These are phyloP conservation scores for Eulemur mongoz DNA, from an alignment of 2,797 vertebrate genomes.

Conservation along the genomic window DNA sequence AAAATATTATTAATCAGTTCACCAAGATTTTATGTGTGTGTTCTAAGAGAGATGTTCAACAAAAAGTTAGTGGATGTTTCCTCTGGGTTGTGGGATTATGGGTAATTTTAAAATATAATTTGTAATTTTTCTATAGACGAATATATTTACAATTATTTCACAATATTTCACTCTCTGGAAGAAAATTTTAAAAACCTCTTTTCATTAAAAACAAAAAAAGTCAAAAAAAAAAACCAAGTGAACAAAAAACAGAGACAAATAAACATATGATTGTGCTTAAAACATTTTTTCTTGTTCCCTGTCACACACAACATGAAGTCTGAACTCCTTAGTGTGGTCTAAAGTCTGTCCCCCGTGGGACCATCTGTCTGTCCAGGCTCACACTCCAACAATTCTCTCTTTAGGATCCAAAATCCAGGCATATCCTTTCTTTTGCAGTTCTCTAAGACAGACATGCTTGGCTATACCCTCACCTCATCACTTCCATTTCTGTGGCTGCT, in stretches of 20 bases:
- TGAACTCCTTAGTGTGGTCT: not conserved
- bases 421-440: rapidly evolving
- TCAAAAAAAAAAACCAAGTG: slow-evolving; percentile 20
- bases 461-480: rapidly evolving
- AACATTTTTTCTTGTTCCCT: not conserved
- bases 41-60: not conserved
- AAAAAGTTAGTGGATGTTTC: not conserved
- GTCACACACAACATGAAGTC: not conserved
- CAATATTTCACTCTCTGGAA: not conserved
- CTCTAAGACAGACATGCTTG: too few relatives aligned
- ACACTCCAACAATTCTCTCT: not conserved
- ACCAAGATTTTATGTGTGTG: not conserved
- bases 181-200: not conserved
- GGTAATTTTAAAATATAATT: slow-evolving; percentile 1
- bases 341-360: not conserved
- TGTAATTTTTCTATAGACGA: slow-evolving; percentile 20
- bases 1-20: slow-evolving; percentile 39
- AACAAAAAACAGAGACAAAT: not conserved
- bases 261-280: not conserved
- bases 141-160: not conserved
- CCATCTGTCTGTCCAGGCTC: not conserved
- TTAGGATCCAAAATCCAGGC: not conserved
- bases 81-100: not conserved
- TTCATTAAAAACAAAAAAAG: slow-evolving; percentile 26
- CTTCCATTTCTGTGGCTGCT: not conserved